These are phyloP conservation scores for Drosophila lacteicornis DNA, from an alignment of 1,140 invertebrate species.

Conservation along the genomic window DNA sequence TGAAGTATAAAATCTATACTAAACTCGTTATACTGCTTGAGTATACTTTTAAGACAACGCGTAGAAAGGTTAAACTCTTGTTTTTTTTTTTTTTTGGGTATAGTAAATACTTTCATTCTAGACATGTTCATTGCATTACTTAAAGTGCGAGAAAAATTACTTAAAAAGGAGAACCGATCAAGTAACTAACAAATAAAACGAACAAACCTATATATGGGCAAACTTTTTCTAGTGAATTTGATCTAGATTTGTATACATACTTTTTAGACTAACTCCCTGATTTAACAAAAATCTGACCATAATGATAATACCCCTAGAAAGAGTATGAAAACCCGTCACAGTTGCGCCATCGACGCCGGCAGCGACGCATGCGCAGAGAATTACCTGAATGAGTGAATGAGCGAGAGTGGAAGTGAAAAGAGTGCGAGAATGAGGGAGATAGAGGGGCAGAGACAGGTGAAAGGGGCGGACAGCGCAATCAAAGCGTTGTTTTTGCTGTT, in stretches of 20 bases:
- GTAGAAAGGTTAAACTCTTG: too few relatives aligned
- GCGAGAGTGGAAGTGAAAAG: slow-evolving; percentile 19
- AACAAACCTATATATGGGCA: too few relatives aligned
- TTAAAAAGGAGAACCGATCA: too few relatives aligned
- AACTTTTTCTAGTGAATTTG: not conserved
- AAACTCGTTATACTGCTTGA: too few relatives aligned
- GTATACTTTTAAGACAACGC: too few relatives aligned
- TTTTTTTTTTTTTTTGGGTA: too few relatives aligned
- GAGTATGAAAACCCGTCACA: slow-evolving; percentile 51
- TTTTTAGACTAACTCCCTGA: not conserved
- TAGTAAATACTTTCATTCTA: too few relatives aligned
- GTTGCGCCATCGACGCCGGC: slow-evolving; percentile 71
- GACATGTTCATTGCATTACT: too few relatives aligned
- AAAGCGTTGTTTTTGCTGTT: slow-evolving; percentile 6
- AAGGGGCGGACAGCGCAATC: slow-evolving; percentile 59
- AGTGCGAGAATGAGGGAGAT: slow-evolving; percentile 10
- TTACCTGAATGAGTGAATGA: slow-evolving; percentile 30
- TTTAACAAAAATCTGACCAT: not conserved
- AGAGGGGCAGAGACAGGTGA: slow-evolving; percentile 61
- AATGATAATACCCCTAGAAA: not conserved
- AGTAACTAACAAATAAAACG: too few relatives aligned
- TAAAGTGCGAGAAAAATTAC: too few relatives aligned
- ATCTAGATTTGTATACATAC: not conserved
- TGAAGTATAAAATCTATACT: too few relatives aligned
- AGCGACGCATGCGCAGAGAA: slow-evolving; percentile 55